These are phyloP conservation scores for Phortica magna DNA, from an alignment of 2,888 invertebrate species.

Conservation along the genomic window DNA sequence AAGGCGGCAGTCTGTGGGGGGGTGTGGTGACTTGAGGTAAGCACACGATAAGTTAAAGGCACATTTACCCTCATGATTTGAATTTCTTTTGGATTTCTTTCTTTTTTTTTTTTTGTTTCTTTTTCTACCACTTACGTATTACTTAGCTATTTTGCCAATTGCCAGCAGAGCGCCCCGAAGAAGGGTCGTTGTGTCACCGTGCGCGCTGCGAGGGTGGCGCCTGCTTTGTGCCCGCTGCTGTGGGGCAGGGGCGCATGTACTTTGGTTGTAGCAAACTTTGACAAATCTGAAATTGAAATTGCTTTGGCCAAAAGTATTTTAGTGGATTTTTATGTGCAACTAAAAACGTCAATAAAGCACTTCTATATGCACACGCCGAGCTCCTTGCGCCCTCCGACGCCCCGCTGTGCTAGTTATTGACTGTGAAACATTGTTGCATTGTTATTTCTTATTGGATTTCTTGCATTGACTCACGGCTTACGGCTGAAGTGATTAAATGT, in stretches of 20 bases:
- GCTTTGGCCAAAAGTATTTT: slow-evolving; percentile 53
- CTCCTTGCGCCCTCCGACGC: background rate
- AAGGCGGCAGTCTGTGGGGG: slow-evolving; percentile 43
- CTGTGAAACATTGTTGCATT: slow-evolving; percentile 23
- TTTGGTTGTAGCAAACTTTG: slow-evolving; percentile 51
- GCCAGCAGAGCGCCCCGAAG: too few species aligned
- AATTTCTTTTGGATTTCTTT: slow-evolving; percentile 43
- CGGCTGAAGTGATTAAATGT: background rate
- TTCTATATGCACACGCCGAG: slow-evolving; percentile 32
- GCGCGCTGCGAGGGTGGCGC: slow-evolving; percentile 30
- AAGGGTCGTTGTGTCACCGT: background rate
- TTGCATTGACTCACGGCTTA: background rate
- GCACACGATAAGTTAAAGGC: slow-evolving; percentile 47
- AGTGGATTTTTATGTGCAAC: slow-evolving; percentile 60
- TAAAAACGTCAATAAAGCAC: slow-evolving; percentile 53
- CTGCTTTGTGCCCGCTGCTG: slow-evolving; percentile 3
- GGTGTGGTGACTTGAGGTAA: slow-evolving; percentile 10
- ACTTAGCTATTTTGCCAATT: slow-evolving; percentile 35
- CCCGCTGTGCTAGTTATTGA: slow-evolving; percentile 27
- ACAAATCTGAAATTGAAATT: slow-evolving; percentile 74
- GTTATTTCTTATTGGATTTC: background rate
- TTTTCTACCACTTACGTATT: background rate
- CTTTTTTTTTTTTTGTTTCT: slow-evolving; percentile 35
- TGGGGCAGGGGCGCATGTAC: slow-evolving; percentile 47
- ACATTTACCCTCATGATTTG: slow-evolving; percentile 57